A percentile compares a stretch with the other conserved stretches of the same genome.
These are phyloP conservation scores for Hetaerina americana DNA, from an alignment of 1,140 invertebrate species.

Conservation along the genomic window DNA sequence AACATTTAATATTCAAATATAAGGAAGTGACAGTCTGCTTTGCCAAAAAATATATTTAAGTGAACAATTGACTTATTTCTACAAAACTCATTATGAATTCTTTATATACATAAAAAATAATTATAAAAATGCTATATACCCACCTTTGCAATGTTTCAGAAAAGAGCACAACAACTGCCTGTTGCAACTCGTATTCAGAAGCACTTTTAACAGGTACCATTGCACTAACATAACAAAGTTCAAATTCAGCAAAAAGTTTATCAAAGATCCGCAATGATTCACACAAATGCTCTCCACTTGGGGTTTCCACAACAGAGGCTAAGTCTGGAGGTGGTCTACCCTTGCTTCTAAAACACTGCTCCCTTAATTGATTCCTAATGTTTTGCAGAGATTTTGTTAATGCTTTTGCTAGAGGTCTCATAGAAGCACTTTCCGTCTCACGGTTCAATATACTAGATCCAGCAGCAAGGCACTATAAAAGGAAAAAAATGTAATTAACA, in stretches of 20 bases:
- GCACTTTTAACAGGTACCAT: constrained; percentile 98
- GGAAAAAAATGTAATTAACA: constrained; percentile 16
- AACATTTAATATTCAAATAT: no score
- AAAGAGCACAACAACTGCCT: constrained; percentile 91
- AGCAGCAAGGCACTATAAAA: constrained; percentile 64
- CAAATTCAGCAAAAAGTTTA: constrained; percentile 91
- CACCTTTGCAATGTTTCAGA: constrained; percentile 82
- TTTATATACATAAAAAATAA: background rate
- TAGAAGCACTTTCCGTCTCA: constrained; percentile 83
- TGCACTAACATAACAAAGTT: constrained; percentile 93
- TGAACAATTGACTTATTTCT: no score
- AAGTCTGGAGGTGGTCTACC: constrained; percentile 20
- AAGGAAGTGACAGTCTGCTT: no score
- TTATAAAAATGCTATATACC: background rate
- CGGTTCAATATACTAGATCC: constrained; percentile 95
- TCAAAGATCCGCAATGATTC: constrained; percentile 90
- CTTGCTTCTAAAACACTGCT: constrained; percentile 49
- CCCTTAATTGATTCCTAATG: constrained; percentile 75
- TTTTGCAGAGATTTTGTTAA: constrained; percentile 89
- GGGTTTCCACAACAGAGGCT: background rate
- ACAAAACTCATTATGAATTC: background rate
- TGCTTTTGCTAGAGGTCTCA: constrained; percentile 92
- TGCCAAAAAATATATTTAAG: no score
- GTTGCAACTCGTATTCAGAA: constrained; percentile 91
- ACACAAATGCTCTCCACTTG: constrained; percentile 61